Evolutionary conservation across 2,888 invertebrate genomes (phyloP).

Genomic region (Diaperis boleti): DNA sequence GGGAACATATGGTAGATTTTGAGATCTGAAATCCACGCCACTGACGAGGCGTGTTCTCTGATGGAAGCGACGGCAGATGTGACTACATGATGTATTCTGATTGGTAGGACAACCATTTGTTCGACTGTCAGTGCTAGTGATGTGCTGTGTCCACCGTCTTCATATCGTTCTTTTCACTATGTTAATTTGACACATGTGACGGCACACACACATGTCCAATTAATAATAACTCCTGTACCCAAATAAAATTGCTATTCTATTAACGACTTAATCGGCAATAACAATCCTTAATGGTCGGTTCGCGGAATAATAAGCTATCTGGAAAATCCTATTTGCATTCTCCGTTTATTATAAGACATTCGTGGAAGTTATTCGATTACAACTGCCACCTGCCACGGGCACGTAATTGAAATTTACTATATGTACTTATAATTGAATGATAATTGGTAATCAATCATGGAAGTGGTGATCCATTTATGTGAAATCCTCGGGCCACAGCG

Average conservation of each 20-base stretch:
- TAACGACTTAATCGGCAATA: conserved; percentile 20
- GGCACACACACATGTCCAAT: conserved; percentile 12
- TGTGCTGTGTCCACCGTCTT: conserved; percentile 55
- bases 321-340: not conserved
- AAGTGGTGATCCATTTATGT: conserved; percentile 12
- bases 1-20: not conserved
- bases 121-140: conserved; percentile 60
- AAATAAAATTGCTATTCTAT: conserved; percentile 3
- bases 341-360: conserved; percentile 10
- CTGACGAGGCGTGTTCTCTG: conserved; percentile 30
- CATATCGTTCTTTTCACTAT: conserved; percentile 42
- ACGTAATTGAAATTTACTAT: conserved; percentile 25
- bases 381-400: conserved; percentile 12
- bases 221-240: conserved; percentile 11
- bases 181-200: conserved; percentile 43
- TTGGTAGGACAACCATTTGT: conserved; percentile 62
- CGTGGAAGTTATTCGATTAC: conserved; percentile 24
- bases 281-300: not conserved
- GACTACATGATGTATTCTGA: conserved; percentile 56
- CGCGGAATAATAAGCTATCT: conserved; percentile 7
- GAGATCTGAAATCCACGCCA: conserved; percentile 4
- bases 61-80: conserved; percentile 38
- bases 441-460: conserved; percentile 30
- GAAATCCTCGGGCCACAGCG: conserved; percentile 1
- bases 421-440: conserved; percentile 29